Evolutionary conservation across 2,797 vertebrate species (phyloP), one percentile per base, ranked within the genome.

Genomic region (Pseudomugil tenellus): DNA sequence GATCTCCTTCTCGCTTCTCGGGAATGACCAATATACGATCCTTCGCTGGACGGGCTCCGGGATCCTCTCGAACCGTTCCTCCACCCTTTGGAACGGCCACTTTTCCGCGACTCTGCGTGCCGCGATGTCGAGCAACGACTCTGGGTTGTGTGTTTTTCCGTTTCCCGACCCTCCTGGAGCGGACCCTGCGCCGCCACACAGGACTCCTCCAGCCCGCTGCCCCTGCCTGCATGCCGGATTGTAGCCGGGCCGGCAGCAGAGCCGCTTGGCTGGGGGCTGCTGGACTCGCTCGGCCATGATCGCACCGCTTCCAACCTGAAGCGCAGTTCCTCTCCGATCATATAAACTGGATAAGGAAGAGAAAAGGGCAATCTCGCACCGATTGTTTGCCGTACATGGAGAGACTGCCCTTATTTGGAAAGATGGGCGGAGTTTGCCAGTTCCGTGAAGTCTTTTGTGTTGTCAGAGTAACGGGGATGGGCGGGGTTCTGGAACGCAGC

Each of bases 251-350:
- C 97, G 96, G 95, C 96, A 98, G 96, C 97, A 99, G 87, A 96
- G 96, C 95, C 97, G 96, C 94, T 99, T 99, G 90, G 96, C 96
- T 89, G 95, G 94, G 92, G 97, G 97, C 95, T 96, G 96, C 93
- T 98, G 97, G 93, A 97, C 96, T 94, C 97, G 96, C 96, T 99
- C 97, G 96, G 96, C 97, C 97, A 98, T 99, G 96, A 96, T 97
- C 96, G 96, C 96, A 95, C 96, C 95, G 96, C 96, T 98, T 98
- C 97, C 95, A 91, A 94, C 87, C 93, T 95, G 92, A 91, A 94
- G 93, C 93, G 96, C 96, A 96, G 96, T 95, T 98, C 96, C 97
- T 95, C 92, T 94, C 88, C 93, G 95, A 95, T 94, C 94, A 96
- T 97, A 98, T 97, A 97, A 97, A 95, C 94, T 92, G 94, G 94